Base-by-base conservation (phyloP, 2,797 vertebrate species). In the Sebastes matsubarae region DNA sequence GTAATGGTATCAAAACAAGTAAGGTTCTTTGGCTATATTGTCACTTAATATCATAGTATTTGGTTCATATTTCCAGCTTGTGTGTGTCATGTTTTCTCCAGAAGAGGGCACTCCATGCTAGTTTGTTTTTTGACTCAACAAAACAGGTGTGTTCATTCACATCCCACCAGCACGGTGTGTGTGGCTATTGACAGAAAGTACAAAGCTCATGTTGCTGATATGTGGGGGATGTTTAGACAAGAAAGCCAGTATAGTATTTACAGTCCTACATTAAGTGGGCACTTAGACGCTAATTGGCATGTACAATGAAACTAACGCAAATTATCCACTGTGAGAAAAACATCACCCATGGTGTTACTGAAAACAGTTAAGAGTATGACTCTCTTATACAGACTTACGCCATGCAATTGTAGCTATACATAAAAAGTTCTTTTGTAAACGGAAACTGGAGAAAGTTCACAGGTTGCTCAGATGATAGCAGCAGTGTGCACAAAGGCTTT, bases 221-320 rank as follows among this genome's bases (percentile, higher is more conserved):
- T 81, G 76, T 87, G 61, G 88, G 83, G 79, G 70, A 80, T 82
- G 63, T 88, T 87, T 86, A 75, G 67, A 83, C 75, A 75, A 81
- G 72, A 71, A 79, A 50, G 57, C 52, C 54, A 83, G 67, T 77
- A 63, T 30, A 70, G 64, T 76, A 72, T 89, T 90, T 87, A 81
- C 69, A 86, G 66, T 55, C 71, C 55, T 61, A 75, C 67, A 67
- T 34, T 71, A 66, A 83, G 36, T 76, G 76, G 71, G 73, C 59
- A 81, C 72, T 75, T 36, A 59, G 54, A 79, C 72, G 72, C 69
- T 77, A 89, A 79, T 87, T 86, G 76, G 66, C 65, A 78, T 85
- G 63, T 78, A 67, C 76, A 84, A 66, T 73, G 42, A 77, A 64
- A 68, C 32, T 57, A 77, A 67, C 73, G 73, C 71, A 89, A 92